Percentiles rank a stretch among this genome's conserved stretches.
phyloP scores from a whole-genome alignment of 2,888 invertebrate species.

The Mimumesa dahlbomi region DNA sequence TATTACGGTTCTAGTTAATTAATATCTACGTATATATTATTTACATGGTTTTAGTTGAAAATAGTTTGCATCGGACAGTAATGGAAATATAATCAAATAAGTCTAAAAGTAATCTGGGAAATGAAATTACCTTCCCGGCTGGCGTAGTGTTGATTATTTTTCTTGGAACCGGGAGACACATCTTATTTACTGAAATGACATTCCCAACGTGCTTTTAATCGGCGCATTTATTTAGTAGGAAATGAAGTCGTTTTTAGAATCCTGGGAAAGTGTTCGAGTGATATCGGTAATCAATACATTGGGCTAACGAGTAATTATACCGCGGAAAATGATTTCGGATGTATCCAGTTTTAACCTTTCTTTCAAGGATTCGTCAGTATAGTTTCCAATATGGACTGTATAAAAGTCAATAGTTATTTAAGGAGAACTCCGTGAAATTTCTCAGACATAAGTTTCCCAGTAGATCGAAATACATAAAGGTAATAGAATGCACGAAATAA shows the following conservation, averaged over 20 bases:
- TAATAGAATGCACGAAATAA: neutral
- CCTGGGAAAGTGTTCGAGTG: constrained; percentile 9
- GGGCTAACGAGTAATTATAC: constrained; percentile 24
- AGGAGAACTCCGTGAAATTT: too few relatives aligned
- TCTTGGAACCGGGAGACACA: neutral
- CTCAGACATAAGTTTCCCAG: too few relatives aligned
- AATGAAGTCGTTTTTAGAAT: constrained; percentile 17
- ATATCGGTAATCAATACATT: constrained; percentile 45
- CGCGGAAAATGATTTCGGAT: constrained; percentile 15
- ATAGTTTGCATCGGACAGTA: constrained; percentile 1
- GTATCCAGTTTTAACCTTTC: constrained; percentile 23
- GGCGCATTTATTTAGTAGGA: constrained; percentile 19
- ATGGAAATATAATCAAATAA: constrained; percentile 6
- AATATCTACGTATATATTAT: too few relatives aligned
- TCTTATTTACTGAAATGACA: constrained; percentile 22
- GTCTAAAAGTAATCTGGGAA: constrained; percentile 16
- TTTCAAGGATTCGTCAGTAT: constrained; percentile 25
- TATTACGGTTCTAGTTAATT: too few relatives aligned
- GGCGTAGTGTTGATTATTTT: constrained; percentile 13
- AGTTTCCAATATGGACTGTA: too few relatives aligned
- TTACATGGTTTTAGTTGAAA: too few relatives aligned
- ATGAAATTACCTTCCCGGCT: constrained; percentile 5
- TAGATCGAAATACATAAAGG: too few relatives aligned
- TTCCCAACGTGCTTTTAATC: constrained; percentile 27
- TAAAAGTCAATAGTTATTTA: neutral